A percentile compares a stretch with the other conserved stretches of the same genome.
Evolutionary conservation across 2,888 invertebrate species (phyloP).

Genomic region (Cerastis leucographa): DNA sequence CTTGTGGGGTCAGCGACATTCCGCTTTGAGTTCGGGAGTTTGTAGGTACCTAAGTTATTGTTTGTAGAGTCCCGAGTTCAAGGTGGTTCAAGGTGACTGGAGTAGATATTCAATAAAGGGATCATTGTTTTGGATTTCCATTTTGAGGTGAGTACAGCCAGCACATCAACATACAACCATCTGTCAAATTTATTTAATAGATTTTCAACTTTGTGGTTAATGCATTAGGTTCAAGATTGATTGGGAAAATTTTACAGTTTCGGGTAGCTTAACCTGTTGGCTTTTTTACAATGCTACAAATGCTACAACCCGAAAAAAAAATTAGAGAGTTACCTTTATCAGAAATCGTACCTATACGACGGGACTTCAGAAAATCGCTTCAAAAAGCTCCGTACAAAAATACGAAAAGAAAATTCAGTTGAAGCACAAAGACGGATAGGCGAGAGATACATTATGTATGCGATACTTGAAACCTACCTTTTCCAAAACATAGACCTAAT

Average conservation of each 20-base stretch:
- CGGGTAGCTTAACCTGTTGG: no score
- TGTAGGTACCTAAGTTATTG: conserved; percentile 30
- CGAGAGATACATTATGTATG: conserved; percentile 63
- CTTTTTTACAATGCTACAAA: background rate
- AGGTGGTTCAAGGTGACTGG: conserved; percentile 43
- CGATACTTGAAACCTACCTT: conserved; percentile 70
- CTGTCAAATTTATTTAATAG: no score
- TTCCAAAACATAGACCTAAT: conserved; percentile 80
- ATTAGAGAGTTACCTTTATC: background rate
- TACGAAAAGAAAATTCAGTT: conserved; percentile 32
- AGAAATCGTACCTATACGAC: conserved; percentile 7
- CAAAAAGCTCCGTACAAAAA: conserved; percentile 22
- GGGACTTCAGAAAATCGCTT: conserved; percentile 19
- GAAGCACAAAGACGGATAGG: conserved; percentile 56
- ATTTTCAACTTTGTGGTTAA: no score
- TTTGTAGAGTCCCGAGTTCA: conserved; percentile 40
- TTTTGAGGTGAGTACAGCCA: background rate
- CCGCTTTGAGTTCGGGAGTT: conserved; percentile 29
- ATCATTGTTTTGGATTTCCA: background rate
- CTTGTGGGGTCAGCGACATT: conserved; percentile 60
- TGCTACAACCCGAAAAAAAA: background rate
- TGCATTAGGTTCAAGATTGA: no score
- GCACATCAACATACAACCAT: no score
- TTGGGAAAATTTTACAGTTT: no score
- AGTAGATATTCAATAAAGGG: background rate